Evolutionary conservation across 2,888 invertebrate genomes (phyloP).

Genomic region (Drosophila mercatorum): DNA sequence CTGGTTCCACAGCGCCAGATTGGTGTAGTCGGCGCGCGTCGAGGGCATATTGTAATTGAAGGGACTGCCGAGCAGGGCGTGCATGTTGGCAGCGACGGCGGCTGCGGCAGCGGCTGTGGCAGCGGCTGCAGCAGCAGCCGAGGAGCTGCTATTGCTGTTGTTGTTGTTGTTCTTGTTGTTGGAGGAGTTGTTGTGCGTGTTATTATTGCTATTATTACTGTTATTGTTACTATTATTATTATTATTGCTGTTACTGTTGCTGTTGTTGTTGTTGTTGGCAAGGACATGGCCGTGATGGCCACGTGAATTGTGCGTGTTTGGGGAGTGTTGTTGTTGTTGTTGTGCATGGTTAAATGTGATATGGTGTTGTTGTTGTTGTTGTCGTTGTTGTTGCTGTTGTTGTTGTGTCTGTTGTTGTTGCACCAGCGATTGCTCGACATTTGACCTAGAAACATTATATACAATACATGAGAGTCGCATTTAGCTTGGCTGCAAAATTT

Average conservation of each 20-base stretch:
- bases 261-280: conserved; percentile 53
- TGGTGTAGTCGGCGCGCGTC: conserved; percentile 76
- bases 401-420: conserved; percentile 75
- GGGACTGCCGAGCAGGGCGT: conserved; percentile 59
- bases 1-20: conserved; percentile 83
- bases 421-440: conserved; percentile 84
- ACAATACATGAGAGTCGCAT: conserved; percentile 82
- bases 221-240: conserved; percentile 16
- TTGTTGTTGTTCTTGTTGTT: not conserved
- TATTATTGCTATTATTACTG: conserved; percentile 24
- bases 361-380: conserved; percentile 66
- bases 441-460: conserved; percentile 86
- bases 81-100: conserved; percentile 61
- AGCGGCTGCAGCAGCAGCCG: conserved; percentile 25
- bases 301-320: conserved; percentile 59
- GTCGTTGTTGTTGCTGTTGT: conserved; percentile 59
- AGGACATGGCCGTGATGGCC: conserved; percentile 67
- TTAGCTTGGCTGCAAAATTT: conserved; percentile 62
- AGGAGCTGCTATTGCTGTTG: conserved; percentile 13
- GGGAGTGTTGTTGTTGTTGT: conserved; percentile 41
- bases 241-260: not conserved
- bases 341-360: conserved; percentile 63
- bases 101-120: conserved; percentile 58
- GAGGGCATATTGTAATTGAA: conserved; percentile 80
- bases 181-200: conserved; percentile 32